Percentiles rank a stretch among this genome's conserved stretches.
Evolutionary conservation across 2,888 invertebrate species (phyloP).

Genomic region (Drosophila robusta): DNA sequence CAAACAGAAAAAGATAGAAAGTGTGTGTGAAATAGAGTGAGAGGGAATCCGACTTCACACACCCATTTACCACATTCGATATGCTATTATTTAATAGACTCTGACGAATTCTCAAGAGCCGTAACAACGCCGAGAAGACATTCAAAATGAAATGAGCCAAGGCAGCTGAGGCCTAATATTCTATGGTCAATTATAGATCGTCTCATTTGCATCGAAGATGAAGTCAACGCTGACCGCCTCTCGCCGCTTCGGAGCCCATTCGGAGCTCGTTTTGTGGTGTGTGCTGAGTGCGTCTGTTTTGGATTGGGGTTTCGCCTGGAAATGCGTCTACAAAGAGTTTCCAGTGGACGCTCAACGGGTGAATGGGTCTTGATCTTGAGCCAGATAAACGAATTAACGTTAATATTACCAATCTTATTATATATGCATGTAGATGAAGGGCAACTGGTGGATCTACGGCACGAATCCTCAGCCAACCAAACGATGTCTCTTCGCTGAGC

Average conservation of each 20-base stretch:
- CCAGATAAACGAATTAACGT: conserved; percentile 32
- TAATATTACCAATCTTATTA: conserved; percentile 7
- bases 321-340: conserved; percentile 59
- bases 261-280: conserved; percentile 20
- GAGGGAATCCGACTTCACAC: conserved; percentile 1
- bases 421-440: conserved; percentile 39
- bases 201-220: conserved; percentile 63
- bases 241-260: conserved; percentile 18
- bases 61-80: conserved; percentile 20
- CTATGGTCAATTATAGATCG: conserved; percentile 48
- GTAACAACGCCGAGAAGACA: conserved; percentile 21
- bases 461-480: conserved; percentile 20
- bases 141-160: conserved; percentile 15
- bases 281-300: conserved; percentile 11
- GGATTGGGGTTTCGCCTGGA: conserved; percentile 42
- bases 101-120: conserved; percentile 36
- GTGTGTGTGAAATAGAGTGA: not conserved
- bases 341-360: conserved; percentile 52
- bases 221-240: conserved; percentile 32
- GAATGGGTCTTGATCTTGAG: conserved; percentile 22
- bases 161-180: conserved; percentile 18
- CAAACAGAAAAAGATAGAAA: not conserved
- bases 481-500: conserved; percentile 36
- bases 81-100: conserved; percentile 44
- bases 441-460: conserved; percentile 58